Evolutionary conservation across 2,888 invertebrate species (phyloP).

Genomic region (Teinopalpus imperialis): DNA sequence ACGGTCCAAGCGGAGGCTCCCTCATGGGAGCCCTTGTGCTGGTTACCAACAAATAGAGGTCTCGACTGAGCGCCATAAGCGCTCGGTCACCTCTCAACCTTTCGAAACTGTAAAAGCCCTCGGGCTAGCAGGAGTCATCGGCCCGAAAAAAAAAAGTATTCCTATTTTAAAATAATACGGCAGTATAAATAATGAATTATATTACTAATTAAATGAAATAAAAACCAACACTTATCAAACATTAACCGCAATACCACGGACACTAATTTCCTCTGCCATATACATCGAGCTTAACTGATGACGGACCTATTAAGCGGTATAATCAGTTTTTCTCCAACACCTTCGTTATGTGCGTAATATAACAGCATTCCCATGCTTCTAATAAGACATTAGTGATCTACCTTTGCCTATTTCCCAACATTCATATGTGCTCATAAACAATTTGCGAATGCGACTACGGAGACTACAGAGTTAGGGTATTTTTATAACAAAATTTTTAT

Average conservation of each 20-base stretch:
- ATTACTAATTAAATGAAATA: neutral
- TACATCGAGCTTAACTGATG: neutral
- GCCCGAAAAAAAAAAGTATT: too few species aligned
- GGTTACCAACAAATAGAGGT: too few species aligned
- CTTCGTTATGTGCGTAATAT: conserved; percentile 12
- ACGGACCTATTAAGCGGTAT: conserved; percentile 9
- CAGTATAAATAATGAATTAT: too few species aligned
- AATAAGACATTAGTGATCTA: conserved; percentile 19
- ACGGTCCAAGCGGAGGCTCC: too few species aligned
- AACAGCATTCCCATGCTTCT: conserved; percentile 11
- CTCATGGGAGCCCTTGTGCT: too few species aligned
- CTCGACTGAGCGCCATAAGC: too few species aligned
- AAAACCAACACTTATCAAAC: neutral
- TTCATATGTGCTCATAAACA: neutral
- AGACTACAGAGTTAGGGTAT: too few species aligned
- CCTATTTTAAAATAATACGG: too few species aligned
- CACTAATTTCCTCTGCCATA: conserved; percentile 11
- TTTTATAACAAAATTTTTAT: conserved; percentile 1
- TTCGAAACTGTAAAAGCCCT: too few species aligned
- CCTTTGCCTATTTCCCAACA: neutral
- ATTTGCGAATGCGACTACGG: too few species aligned
- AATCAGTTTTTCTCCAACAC: conserved; percentile 19
- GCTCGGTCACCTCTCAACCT: too few species aligned
- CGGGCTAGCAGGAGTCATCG: too few species aligned
- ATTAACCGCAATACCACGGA: conserved; percentile 12